Conservation (phyloP, 92 coral and sea anemone species). For the Porites evermanni region DNA sequence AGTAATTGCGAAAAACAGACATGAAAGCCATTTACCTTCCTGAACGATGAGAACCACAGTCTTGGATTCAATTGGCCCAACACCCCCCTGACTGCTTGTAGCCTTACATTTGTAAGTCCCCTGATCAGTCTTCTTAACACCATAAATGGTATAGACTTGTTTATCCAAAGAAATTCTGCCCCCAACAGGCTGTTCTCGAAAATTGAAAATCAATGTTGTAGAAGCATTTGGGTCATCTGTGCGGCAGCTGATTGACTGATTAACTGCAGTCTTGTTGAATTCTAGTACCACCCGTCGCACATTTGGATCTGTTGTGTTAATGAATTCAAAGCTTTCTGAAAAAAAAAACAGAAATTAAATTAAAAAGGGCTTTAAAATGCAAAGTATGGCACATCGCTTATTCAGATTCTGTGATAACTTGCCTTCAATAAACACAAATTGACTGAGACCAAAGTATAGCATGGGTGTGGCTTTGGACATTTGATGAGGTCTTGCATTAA, state of each 20-base stretch:
- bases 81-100: slow-evolving; percentile 5
- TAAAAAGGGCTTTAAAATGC: too few relatives aligned
- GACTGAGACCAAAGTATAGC: too few relatives aligned
- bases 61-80: background rate
- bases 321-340: slow-evolving; percentile 1
- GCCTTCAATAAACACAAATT: too few relatives aligned
- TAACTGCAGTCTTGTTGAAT: background rate
- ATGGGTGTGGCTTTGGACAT: too few relatives aligned
- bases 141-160: slow-evolving; percentile 27
- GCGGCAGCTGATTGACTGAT: slow-evolving; percentile 25
- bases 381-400: too few relatives aligned
- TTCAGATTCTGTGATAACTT: too few relatives aligned
- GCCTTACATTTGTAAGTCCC: slow-evolving; percentile 5
- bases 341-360: background rate
- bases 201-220: background rate
- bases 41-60: too few relatives aligned
- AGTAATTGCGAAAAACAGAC: too few relatives aligned
- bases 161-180: slow-evolving; percentile 10
- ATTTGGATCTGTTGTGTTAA: background rate
- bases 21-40: too few relatives aligned
- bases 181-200: background rate
- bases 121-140: background rate
- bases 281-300: background rate
- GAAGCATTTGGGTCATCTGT: slow-evolving; percentile 29
- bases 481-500: too few relatives aligned